Evolutionary conservation across 2,888 invertebrate genomes (phyloP), one percentile per base, ranked within the genome.

Genomic region (Coronaproctus castanopsis): DNA sequence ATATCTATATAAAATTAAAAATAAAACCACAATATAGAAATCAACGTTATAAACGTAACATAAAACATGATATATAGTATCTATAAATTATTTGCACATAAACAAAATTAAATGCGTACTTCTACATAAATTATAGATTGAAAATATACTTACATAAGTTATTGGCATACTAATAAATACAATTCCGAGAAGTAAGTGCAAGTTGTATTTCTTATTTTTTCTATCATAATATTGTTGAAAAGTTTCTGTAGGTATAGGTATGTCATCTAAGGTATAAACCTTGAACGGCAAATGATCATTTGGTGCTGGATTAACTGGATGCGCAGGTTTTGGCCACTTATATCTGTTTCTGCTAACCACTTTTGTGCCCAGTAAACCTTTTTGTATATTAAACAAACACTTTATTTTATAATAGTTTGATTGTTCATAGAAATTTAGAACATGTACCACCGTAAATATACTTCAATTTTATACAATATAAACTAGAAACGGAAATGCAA

Each of bases 261-360:
- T 24, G 22, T 59, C 59, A 56, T 59, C 59, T 5, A 59, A 22
- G 22, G 55, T 59, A 1, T 3, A 18, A 5, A 52, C 49, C 48
- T 55, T 55, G 20, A 59, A 59, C 21, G 20, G 23, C 18, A 59
- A 52, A 21, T 56, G 59, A 52, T 59, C 59, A 52, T 59, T 59
- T 21, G 59, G 59, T 2, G 59, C 48, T 21, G 50, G 14, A 36
- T 59, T 59, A 51, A 59, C 21, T 3, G 59, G 59, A 21, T 23
- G 14, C 10, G n/a, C 5, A 8, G 52, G 21, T 19, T 55, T 59
- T 14, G 36, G 36, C 36, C 36, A 36, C 14, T 14, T 36, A 36
- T 36, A 36, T 36, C 14, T 36, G 14, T 36, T 36, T 36, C 36
- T 36, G 36, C 36, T 36, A 8, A 36, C 14, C 14, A 36, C 36